Evolutionary conservation across 2,888 invertebrate species (phyloP).

Genomic region (Drosophila atripex): DNA sequence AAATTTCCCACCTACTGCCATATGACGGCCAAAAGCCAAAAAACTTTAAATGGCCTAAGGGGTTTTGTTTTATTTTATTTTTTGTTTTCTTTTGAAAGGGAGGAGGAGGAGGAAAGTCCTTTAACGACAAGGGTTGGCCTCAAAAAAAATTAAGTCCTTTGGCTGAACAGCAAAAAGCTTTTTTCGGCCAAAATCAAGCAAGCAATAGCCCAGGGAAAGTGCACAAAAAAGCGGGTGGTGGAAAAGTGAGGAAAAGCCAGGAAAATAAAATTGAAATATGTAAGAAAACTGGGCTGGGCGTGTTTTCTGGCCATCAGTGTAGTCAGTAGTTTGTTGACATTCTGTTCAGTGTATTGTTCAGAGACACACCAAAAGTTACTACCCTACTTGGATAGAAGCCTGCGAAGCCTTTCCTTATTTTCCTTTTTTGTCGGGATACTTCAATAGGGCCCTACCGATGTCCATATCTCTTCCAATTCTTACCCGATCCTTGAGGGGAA

Average conservation of each 20-base stretch:
- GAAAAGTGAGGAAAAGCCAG: background rate
- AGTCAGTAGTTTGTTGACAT: conserved; percentile 53
- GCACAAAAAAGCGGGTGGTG: background rate
- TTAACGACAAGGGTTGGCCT: conserved; percentile 32
- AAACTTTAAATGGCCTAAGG: conserved; percentile 50
- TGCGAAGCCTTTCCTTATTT: too few relatives aligned
- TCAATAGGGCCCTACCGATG: too few relatives aligned
- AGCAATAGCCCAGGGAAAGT: background rate
- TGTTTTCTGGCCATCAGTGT: conserved; percentile 8
- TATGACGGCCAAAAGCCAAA: conserved; percentile 45
- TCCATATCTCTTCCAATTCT: too few relatives aligned
- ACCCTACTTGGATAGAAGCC: too few relatives aligned
- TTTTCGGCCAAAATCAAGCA: conserved; percentile 29
- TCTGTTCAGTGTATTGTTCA: conserved; percentile 57
- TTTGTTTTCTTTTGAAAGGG: background rate
- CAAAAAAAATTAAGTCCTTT: conserved; percentile 1
- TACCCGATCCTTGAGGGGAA: too few relatives aligned
- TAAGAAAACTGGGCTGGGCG: conserved; percentile 19
- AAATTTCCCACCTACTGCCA: conserved; percentile 13
- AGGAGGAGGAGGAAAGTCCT: background rate
- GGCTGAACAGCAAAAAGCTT: conserved; percentile 37
- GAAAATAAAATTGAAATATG: conserved; percentile 21
- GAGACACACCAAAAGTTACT: conserved; percentile 37
- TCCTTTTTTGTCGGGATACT: too few relatives aligned
- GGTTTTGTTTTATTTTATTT: background rate